Evolutionary conservation across 2,113 vertebrate species (phyloP), one percentile per base, ranked within the genome.

Genomic region (Zeus faber): DNA sequence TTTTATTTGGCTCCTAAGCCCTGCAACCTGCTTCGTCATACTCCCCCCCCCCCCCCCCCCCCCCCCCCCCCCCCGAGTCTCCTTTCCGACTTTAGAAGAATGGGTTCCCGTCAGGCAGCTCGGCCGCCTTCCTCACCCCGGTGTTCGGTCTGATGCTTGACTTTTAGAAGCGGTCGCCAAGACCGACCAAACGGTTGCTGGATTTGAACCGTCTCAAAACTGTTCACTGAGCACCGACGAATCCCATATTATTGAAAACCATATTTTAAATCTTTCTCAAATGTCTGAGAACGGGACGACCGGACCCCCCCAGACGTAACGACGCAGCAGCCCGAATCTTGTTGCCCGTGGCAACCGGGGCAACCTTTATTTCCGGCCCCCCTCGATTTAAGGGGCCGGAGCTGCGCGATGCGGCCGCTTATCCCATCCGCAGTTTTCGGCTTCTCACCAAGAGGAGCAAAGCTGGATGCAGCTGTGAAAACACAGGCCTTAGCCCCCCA

Each of bases 391-490:
- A n/a, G n/a, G n/a, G 31, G 3, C 31, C 14, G 7, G 9, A 35
- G 31, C 31, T 35, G 31, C 6, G 14, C 14, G 31, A 11, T 20
- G n/a, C n/a, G 20, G 13, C 13, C 35, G 64, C 21, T 24, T 24
- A 20, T 16, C 3, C 31, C 14, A 24, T 18, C 5, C 21, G 47
- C 48, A 43, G 52, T 22, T 62, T 39, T 58, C 41, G 43, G 45
- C 16, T 27, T 39, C 45, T 39, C n/a, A n/a, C n/a, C n/a, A n/a
- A n/a, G n/a, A n/a, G n/a, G 48, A 63, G 40, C 57, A 26, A 58
- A 52, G 61, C 47, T 55, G 14, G 49, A 17, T 47, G 62, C 83
- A 86, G 82, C 83, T 83, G 80, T 77, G 64, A 83, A 87, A 86
- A 86, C 67, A 84, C 52, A 51, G 67, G 33, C 33, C 20, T 20